These are phyloP conservation scores for Melanostoma mellinum DNA, from an alignment of 2,888 invertebrate species.

Conservation along the genomic window DNA sequence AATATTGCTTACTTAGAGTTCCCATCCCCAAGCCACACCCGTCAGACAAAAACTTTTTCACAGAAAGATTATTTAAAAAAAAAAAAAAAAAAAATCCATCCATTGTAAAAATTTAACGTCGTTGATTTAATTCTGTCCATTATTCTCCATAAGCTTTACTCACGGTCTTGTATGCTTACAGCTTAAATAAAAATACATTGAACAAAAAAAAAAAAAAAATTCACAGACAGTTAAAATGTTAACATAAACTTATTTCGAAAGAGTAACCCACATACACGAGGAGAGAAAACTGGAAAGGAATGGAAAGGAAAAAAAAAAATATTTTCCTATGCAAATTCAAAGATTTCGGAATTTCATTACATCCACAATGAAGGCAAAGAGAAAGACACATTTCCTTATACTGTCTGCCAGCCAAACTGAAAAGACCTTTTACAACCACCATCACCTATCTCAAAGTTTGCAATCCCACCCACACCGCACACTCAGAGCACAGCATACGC, in stretches of 20 bases:
- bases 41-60: too few species aligned
- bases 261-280: neutral
- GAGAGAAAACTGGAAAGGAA: neutral
- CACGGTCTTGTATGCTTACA: too few species aligned
- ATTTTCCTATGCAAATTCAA: slow-evolving; percentile 62
- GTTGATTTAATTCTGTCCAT: too few species aligned
- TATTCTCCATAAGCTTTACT: too few species aligned
- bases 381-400: slow-evolving; percentile 34
- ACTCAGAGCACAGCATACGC: slow-evolving; percentile 33
- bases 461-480: neutral
- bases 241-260: slow-evolving; percentile 50
- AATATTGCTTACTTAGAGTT: too few species aligned
- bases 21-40: too few species aligned
- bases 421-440: slow-evolving; percentile 35
- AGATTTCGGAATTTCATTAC: slow-evolving; percentile 67
- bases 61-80: too few species aligned
- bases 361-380: slow-evolving; percentile 1
- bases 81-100: too few species aligned
- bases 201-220: slow-evolving; percentile 14
- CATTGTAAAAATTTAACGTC: too few species aligned
- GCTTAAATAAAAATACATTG: too few species aligned
- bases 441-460: slow-evolving; percentile 12
- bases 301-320: slow-evolving; percentile 37
- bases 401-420: slow-evolving; percentile 16
- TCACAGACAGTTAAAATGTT: slow-evolving; percentile 55